Conservation (phyloP, 1,140 invertebrate species). For the Euura saliciscinereae region DNA sequence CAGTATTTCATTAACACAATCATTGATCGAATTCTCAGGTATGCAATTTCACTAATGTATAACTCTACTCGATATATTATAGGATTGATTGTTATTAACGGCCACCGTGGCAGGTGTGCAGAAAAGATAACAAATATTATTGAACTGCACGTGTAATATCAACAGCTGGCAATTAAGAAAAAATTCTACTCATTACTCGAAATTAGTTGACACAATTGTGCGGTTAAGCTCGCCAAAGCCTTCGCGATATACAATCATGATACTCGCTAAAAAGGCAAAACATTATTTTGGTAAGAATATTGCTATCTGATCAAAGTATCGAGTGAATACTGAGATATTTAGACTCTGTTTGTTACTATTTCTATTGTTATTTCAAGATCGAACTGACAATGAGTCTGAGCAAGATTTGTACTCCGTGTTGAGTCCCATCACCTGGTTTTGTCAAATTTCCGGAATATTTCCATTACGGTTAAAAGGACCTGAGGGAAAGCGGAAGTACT, state of each 20-base stretch:
- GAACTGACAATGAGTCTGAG: too few species aligned
- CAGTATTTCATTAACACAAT: too few species aligned
- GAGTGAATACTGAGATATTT: too few species aligned
- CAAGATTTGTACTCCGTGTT: background rate
- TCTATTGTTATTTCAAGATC: too few species aligned
- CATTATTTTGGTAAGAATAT: too few species aligned
- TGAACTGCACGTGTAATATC: background rate
- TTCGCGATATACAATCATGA: too few species aligned
- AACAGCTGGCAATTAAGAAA: background rate
- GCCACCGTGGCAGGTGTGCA: background rate
- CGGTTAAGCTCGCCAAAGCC: too few species aligned
- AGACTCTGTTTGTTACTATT: too few species aligned
- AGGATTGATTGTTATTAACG: background rate
- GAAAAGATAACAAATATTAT: background rate
- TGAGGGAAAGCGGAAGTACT: background rate
- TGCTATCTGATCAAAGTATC: too few species aligned
- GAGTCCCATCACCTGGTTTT: background rate
- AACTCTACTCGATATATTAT: background rate
- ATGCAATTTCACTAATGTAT: background rate
- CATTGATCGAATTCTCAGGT: slow-evolving; percentile 1
- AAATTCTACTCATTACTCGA: too few species aligned
- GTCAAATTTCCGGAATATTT: background rate
- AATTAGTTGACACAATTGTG: too few species aligned
- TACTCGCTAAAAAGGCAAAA: too few species aligned
- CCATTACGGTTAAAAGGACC: background rate